Base-by-base conservation (phyloP, 2,888 invertebrate genomes). In the Petrolisthes cinctipes region DNA sequence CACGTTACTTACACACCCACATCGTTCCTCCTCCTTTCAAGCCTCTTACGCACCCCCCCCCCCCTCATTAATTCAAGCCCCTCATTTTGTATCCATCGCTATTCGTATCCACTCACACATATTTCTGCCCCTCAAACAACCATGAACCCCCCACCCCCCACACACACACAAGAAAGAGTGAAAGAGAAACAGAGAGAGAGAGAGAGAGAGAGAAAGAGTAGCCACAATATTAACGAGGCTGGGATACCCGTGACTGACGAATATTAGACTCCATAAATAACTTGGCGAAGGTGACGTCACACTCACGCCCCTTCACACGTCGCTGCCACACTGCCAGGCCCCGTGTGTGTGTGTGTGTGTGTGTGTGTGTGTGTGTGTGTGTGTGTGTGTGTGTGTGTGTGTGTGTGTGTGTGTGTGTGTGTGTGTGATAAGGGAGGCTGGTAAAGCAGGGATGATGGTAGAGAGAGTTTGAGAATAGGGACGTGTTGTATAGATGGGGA, bases 251-350 rank as follows among this genome's bases (percentile, higher is more conserved):
- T 71, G 53, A 53, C 82, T 71, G 71, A 82, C 68, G 82, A 82
- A 68, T 71, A 82, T 82, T 82, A 20, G 71, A 82, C 73, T 68
- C 82, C 82, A 82, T 82, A 82, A 71, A 71, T 82, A 82, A 71
- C 82, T 37, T 82, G 68, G 20, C 71, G 37, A 71, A 82, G n/a
- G 82, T 82, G 71, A 82, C 73, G 82, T 71, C 82, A 68, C 82
- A 82, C 71, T 82, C 82, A 82, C 54, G 82, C 71, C 73, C 20
- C 71, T 9, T 68, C 82, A n/a, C 71, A 23, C 66, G 37, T 37
- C 37, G 37, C 37, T 37, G 37, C 37, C 37, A 37, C 37, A 37
- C 37, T 53, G 14, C 82, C 81, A 20, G 61, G 14, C 61, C n/a
- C 81, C 61, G 61, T 81, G 54, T 20, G 56, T 56, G 78, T 20